These are phyloP conservation scores for Beris chalybata DNA, from an alignment of 2,888 invertebrate species.

Conservation along the genomic window DNA sequence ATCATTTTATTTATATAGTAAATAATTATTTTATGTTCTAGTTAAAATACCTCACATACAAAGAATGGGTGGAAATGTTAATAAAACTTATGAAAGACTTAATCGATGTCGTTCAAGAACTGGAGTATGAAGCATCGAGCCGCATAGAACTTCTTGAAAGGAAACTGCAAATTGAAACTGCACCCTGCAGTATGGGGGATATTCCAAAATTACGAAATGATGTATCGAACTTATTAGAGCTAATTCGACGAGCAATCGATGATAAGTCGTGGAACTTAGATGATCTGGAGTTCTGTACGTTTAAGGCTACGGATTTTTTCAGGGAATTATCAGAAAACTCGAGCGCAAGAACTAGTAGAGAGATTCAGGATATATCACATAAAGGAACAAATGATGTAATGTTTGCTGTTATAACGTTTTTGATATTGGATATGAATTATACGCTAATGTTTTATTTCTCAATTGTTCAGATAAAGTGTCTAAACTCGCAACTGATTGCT, in stretches of 20 bases:
- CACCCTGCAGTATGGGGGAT: conserved; percentile 37
- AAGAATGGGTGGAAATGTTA: conserved; percentile 65
- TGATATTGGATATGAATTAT: background rate
- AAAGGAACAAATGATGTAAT: conserved; percentile 12
- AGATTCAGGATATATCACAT: background rate
- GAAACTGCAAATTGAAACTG: conserved; percentile 39
- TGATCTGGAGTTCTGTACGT: conserved; percentile 56
- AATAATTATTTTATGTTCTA: conserved; percentile 47
- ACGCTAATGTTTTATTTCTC: background rate
- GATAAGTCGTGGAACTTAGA: conserved; percentile 53
- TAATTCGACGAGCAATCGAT: conserved; percentile 56
- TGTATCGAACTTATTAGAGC: conserved; percentile 55
- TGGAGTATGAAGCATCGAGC: conserved; percentile 64
- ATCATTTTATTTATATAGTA: too few relatives aligned
- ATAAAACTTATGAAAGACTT: conserved; percentile 64
- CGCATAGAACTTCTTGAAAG: conserved; percentile 59
- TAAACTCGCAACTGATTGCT: conserved; percentile 29
- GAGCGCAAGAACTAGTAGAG: background rate
- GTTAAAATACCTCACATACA: conserved; percentile 66
- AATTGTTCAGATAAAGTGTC: conserved; percentile 24
- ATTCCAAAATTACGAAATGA: conserved; percentile 47
- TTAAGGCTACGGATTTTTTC: conserved; percentile 52
- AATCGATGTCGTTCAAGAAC: conserved; percentile 63
- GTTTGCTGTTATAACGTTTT: background rate
- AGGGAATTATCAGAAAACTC: background rate